Evolutionary conservation across 2,797 vertebrate species (phyloP), one percentile per base, ranked within the genome.

Genomic region (Myotis myotis): DNA sequence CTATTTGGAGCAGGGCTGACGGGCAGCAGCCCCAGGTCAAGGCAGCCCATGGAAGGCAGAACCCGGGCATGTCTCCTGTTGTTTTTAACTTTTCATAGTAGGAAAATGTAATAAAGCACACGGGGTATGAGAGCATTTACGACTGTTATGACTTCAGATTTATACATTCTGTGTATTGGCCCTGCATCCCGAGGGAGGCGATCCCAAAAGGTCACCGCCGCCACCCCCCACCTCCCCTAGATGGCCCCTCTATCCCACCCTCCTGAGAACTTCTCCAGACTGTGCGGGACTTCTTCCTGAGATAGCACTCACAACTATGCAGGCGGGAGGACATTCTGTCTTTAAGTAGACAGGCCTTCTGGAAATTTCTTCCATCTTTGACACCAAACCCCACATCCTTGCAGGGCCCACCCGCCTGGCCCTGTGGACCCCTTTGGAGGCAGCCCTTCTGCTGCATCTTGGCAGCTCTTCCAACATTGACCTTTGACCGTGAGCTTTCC

Each of bases 21-120:
- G 1, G 89, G 81, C 60, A 2, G 60, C 13, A 10, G 25, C 33
- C 16, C 7, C 12, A 2, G 30, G 23, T 53, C 38, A 13, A 6
- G 55, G 76, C 49, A n/a, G 19, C 25, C 30, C 44, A 8, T 23
- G 33, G 83, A 64, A 82, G 84, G 62, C 13, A 38, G 49, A 57
- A 51, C 51, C 36, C 36, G 1, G 55, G 53, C 51, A 51, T 16
- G 25, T 51, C 70, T 71, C 47, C 66, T 8, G 55, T 33, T 78
- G 53, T 57, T 87, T 81, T 92, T 44, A 66, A 38, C 47, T 62
- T 93, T 75, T 70, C 57, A 6, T n/a, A 47, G n/a, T 76, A 74
- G 91, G 91, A 91, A 96, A 84, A 30, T 22, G 66, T 80, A n/a
- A 84, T 16, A 68, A n/a, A 19, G 86, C 2, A 0, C 55, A 44